Percentiles rank a stretch among this genome's conserved stretches.
Evolutionary conservation across 2,888 invertebrate species (phyloP).

Genomic region (Pseudoips prasinana): DNA sequence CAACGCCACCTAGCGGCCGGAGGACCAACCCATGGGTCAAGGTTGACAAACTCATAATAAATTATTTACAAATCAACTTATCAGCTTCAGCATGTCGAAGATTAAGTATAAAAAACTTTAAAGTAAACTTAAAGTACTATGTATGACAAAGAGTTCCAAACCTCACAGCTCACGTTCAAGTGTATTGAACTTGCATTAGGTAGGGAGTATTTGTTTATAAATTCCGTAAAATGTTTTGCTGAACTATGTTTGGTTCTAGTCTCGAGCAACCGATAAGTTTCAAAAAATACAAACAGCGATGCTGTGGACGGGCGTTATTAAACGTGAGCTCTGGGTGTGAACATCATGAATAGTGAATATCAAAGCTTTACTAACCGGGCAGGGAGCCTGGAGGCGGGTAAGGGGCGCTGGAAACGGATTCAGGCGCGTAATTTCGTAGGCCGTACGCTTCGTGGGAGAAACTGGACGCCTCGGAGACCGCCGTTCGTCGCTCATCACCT

Average conservation of each 20-base stretch:
- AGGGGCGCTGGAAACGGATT: slow-evolving; percentile 87
- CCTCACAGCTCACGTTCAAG: slow-evolving; percentile 30
- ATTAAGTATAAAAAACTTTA: neutral
- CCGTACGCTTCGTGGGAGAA: slow-evolving; percentile 90
- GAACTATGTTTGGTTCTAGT: slow-evolving; percentile 53
- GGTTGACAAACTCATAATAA: slow-evolving; percentile 73
- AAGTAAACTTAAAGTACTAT: slow-evolving; percentile 14
- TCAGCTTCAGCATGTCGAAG: slow-evolving; percentile 38
- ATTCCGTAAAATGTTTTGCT: slow-evolving; percentile 64
- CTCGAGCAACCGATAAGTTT: slow-evolving; percentile 61
- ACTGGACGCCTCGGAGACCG: slow-evolving; percentile 83
- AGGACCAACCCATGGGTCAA: slow-evolving; percentile 57
- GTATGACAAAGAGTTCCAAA: slow-evolving; percentile 20
- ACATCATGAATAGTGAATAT: slow-evolving; percentile 31
- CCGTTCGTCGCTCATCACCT: slow-evolving; percentile 86
- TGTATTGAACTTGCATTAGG: slow-evolving; percentile 31
- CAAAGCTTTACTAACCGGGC: slow-evolving; percentile 70
- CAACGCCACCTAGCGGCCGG: slow-evolving; percentile 70
- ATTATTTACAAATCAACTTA: slow-evolving; percentile 65
- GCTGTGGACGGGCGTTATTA: slow-evolving; percentile 50
- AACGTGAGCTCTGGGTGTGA: slow-evolving; percentile 57
- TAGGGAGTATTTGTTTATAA: slow-evolving; percentile 63
- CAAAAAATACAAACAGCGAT: slow-evolving; percentile 68
- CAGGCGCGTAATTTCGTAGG: slow-evolving; percentile 88
- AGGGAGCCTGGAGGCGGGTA: slow-evolving; percentile 90